Evolutionary conservation across 2,888 invertebrate species (phyloP), one percentile per base, ranked within the genome.

Genomic region (Halictus ligatus): DNA sequence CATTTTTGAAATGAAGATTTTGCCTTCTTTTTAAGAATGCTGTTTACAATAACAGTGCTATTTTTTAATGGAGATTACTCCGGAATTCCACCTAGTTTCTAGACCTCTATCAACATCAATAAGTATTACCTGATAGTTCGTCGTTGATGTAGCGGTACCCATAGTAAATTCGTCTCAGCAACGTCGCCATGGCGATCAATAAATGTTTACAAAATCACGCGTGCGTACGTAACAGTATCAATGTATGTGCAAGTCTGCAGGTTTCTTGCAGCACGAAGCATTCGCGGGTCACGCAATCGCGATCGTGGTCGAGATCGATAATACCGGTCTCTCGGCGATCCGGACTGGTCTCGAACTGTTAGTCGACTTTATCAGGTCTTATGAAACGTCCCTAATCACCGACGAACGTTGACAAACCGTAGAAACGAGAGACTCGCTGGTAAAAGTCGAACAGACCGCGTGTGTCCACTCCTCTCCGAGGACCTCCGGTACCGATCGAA

Each of bases 71-170:
- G 46, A 46, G 46, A 46, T 46, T 46, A 13, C 13, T 46, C 46
- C 43, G 12, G 46, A 46, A 46, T 46, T 13, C 3, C 46, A 46
- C 13, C 46, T 13, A 46, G 13, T 54, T 1, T 7, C 54, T 18
- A 21, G 2, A 54, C 7, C 5, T 21, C 8, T 21, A 2, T 54
- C 54, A 54, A 21, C 13, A 13, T 5, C 12, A 0, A 60, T 0
- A 25, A 35, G 73, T 12, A 1, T 72, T 92, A 95, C 95, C 95
- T 91, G 94, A 81, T 10, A 92, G n/a, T 80, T 95, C 94, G 1
- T 93, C 92, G 79, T 94, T 94, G 2, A 94, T 6, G 72, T 91
- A 93, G 29, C 86, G 82, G 78, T 94, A 94, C 25, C 88, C 90
- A 40, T 83, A 76, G 8, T 91, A n/a, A 4, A 94, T 21, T 8